These are phyloP conservation scores for Anthopleura sola DNA, from an alignment of 64 coral and sea anemone genomes.

Conservation along the genomic window DNA sequence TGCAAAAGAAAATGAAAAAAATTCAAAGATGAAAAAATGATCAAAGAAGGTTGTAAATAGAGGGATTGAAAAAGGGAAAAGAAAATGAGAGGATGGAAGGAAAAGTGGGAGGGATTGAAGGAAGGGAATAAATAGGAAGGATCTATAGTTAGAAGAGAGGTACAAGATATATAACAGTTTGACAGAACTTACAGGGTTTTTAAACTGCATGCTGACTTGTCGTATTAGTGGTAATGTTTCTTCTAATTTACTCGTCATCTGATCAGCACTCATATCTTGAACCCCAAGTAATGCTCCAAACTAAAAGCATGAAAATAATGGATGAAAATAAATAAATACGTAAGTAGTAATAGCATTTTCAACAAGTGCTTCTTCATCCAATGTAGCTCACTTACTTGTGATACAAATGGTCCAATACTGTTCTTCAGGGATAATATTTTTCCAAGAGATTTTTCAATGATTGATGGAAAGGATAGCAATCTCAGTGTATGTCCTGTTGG, in stretches of 20 bases:
- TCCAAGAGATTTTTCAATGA: constrained; percentile 97
- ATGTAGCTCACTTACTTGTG: no score
- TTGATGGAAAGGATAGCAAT: constrained; percentile 90
- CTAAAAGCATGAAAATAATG: constrained; percentile 43
- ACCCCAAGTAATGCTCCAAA: constrained; percentile 89
- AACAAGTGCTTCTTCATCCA: no score
- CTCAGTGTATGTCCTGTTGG: constrained; percentile 95
- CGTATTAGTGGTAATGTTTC: constrained; percentile 85
- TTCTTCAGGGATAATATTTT: constrained; percentile 91
- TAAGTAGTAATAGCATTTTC: background rate
- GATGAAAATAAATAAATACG: no score
- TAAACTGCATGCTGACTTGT: constrained; percentile 90
- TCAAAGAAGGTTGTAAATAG: background rate
- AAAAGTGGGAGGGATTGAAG: no score
- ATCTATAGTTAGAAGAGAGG: no score
- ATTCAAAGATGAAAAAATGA: background rate
- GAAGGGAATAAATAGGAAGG: no score
- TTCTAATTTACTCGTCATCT: constrained; percentile 79
- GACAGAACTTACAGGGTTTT: constrained; percentile 82
- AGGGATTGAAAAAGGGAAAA: background rate
- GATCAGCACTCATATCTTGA: constrained; percentile 81
- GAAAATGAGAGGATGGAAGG: background rate
- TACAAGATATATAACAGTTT: no score
- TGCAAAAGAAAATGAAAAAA: background rate
- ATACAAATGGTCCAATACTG: constrained; percentile 77